Conservation (phyloP, 2,113 vertebrate genomes). For the Erythrocercus mccallii region DNA sequence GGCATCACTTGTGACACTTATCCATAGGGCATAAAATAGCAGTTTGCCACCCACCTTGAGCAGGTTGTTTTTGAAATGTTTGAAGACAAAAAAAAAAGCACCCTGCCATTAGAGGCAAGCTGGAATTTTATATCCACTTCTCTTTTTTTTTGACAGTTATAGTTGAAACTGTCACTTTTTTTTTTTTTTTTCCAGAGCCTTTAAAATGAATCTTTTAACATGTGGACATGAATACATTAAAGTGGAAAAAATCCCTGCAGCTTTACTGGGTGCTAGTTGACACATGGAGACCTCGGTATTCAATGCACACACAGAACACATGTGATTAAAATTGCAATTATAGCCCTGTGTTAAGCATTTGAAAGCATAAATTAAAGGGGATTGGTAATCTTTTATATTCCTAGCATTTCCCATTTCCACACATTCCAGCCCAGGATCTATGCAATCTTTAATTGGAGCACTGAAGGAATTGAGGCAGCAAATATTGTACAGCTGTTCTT, state of each 20-base stretch:
- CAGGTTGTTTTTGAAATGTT: conserved; percentile 59
- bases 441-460: not conserved
- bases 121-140: conserved; percentile 66
- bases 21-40: not conserved
- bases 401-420: not conserved
- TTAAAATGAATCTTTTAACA: conserved; percentile 65
- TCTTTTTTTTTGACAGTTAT: conserved; percentile 49
- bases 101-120: conserved; percentile 65
- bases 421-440: not conserved
- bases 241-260: conserved; percentile 40
- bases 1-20: conserved; percentile 35
- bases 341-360: conserved; percentile 22
- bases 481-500: conserved; percentile 2
- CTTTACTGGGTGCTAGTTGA: conserved; percentile 51
- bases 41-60: conserved; percentile 66
- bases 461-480: conserved; percentile 5
- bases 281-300: conserved; percentile 38
- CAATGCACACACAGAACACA: not conserved
- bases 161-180: conserved; percentile 57
- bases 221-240: conserved; percentile 54
- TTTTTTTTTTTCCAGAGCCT: not conserved
- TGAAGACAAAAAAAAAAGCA: conserved; percentile 68
- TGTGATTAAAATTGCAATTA: conserved; percentile 64
- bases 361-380: conserved; percentile 46
- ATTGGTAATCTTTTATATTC: conserved; percentile 37